These are phyloP conservation scores for Coelopa pilipes DNA, from an alignment of 2,888 invertebrate species.

Conservation along the genomic window DNA sequence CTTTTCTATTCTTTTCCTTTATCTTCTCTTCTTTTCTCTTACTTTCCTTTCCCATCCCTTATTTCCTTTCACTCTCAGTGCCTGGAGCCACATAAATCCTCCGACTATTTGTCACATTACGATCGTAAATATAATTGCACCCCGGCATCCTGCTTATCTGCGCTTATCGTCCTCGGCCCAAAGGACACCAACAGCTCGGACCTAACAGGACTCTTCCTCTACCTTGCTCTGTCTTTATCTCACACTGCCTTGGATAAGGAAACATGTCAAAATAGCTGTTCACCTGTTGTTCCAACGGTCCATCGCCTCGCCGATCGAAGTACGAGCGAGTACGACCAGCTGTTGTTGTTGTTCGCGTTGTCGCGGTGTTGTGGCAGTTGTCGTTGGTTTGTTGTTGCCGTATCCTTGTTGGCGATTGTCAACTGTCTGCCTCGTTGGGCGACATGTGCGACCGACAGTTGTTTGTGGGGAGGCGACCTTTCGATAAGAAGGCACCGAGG, in stretches of 20 bases:
- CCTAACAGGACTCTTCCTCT: slow-evolving; percentile 22
- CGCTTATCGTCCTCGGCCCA: slow-evolving; percentile 5
- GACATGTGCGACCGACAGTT: slow-evolving; percentile 2
- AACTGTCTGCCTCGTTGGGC: neutral
- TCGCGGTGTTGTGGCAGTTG: slow-evolving; percentile 9
- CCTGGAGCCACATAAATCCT: slow-evolving; percentile 23
- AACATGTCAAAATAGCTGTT: slow-evolving; percentile 29
- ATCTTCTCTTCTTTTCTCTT: neutral
- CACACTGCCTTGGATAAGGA: slow-evolving; percentile 3
- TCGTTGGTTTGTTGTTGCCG: too few relatives aligned
- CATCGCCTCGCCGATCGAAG: neutral
- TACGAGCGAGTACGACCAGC: neutral
- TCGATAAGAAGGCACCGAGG: too few relatives aligned
- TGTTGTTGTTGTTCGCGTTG: neutral
- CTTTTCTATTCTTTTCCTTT: neutral
- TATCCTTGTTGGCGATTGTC: neutral
- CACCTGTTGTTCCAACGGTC: slow-evolving; percentile 28
- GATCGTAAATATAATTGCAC: slow-evolving; percentile 23
- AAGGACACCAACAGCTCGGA: slow-evolving; percentile 5
- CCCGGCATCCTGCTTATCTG: neutral
- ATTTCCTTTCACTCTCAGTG: too few relatives aligned
- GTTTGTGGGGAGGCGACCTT: neutral
- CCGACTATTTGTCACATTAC: slow-evolving; percentile 33
- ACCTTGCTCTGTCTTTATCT: too few relatives aligned
- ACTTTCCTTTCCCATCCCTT: too few relatives aligned